phyloP scores from a whole-genome alignment of 2,113 vertebrate genomes.

The Phodopus roborovskii region DNA sequence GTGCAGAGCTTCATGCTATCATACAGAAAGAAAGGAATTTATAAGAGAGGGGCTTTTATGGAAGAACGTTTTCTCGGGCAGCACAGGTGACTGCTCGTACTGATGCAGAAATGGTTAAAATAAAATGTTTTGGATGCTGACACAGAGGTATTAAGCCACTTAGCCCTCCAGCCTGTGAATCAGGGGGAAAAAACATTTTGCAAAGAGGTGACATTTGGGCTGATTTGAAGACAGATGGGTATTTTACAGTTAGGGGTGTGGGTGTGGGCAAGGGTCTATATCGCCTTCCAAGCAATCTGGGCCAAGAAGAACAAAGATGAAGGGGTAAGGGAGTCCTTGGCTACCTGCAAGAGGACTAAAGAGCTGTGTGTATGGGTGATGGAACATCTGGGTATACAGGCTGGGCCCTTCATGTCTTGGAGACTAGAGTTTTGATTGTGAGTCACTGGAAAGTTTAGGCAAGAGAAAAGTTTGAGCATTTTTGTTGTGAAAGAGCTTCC shows the following conservation, averaged over 20 bases:
- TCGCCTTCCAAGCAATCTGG: neutral
- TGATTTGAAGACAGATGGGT: conserved; percentile 27
- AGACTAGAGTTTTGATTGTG: neutral
- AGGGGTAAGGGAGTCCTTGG: neutral
- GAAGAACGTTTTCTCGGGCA: neutral
- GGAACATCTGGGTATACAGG: neutral
- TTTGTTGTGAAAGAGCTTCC: conserved; percentile 14
- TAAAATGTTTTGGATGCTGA: neutral
- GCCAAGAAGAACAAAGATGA: neutral
- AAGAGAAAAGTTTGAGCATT: neutral
- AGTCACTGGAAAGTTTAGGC: neutral
- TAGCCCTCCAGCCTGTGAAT: neutral
- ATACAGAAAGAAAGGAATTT: neutral
- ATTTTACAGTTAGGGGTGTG: conserved; percentile 6
- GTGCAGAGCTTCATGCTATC: neutral
- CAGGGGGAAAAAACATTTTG: neutral
- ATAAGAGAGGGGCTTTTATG: neutral
- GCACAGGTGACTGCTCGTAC: neutral
- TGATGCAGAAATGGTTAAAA: neutral
- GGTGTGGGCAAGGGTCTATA: neutral
- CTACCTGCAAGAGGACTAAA: neutral
- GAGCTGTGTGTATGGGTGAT: neutral
- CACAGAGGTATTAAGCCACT: neutral
- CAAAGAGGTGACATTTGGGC: conserved; percentile 23
- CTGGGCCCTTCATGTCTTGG: too few species aligned